Base-by-base conservation (phyloP, 2,888 invertebrate genomes). In the Parochlus steinenii region DNA sequence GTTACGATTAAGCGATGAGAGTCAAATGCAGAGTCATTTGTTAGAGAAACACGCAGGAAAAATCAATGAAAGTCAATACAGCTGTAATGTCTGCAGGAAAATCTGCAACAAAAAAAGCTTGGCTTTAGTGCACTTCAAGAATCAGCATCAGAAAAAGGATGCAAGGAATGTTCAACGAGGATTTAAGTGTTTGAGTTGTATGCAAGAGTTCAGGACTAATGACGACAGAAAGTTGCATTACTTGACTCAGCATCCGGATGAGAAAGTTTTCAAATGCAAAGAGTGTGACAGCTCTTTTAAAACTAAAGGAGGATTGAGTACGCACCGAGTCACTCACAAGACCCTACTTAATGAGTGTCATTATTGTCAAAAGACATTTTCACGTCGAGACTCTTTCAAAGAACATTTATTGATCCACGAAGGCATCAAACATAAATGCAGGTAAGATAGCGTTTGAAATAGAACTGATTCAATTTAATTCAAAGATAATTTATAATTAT, bases 381-480 rank as follows among this genome's bases (percentile, higher is more conserved):
- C 65, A 65, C 62, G 67, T 43, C 61, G 63, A 33, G 69, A 69
- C 44, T 67, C 67, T 6, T 68, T 57, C 52, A 64, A 66, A 42
- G 69, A 69, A 46, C 69, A 69, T 54, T 50, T 67, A 0, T 56
- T 62, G 42, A 69, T 69, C 42, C 69, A 69, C 58, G 62, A 62
- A 40, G 68, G 67, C 0, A 67, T 68, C 2, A 61, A 64, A 0
- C 68, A 67, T 53, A 66, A 65, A 37, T 69, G 69, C 49, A 66
- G 67, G n/a, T 19, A n/a, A n/a, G n/a, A n/a, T n/a, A n/a, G n/a
- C n/a, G n/a, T n/a, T n/a, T n/a, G n/a, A n/a, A n/a, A n/a, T n/a
- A n/a, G n/a, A n/a, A n/a, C n/a, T n/a, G n/a, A n/a, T n/a, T n/a
- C n/a, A n/a, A n/a, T n/a, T n/a, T n/a, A n/a, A n/a, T n/a, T n/a